Base-by-base conservation (phyloP, 2,113 vertebrate genomes). In the Maccullochella peelii region DNA sequence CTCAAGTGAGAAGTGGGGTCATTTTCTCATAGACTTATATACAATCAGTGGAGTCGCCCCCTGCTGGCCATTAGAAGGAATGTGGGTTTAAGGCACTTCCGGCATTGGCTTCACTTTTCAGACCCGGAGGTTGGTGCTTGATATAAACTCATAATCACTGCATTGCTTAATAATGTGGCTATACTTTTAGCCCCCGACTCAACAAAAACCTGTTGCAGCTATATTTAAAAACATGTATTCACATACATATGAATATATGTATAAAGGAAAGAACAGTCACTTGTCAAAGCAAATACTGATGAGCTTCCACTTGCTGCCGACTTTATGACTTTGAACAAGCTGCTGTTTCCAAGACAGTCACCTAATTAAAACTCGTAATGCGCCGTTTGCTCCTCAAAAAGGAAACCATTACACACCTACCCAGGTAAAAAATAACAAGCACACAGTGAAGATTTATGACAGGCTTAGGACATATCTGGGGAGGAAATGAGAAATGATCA, bases 381-480 rank as follows among this genome's bases (percentile, higher is more conserved):
- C 36, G 0, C 54, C 38, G 27, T 47, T 67, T 5, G 14, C n/a
- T n/a, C 66, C 75, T 65, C 38, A 54, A 55, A 90, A 82, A 83
- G 36, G 9, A 71, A 71, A 18, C 30, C 9, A 63, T 84, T 80
- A 79, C 67, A 77, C 55, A 79, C 74, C 73, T 25, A 59, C 7
- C 47, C 21, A 15, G 54, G 68, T 83, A 80, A 85, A 82, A 33
- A 84, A 83, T 82, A 85, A 90, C 57, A 70, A 82, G 78, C 42
- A 57, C 70, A 50, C 58, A 9, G 58, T 0, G 52, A 79, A 79
- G 79, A 91, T 92, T 91, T 86, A 92, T 79, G 90, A 91, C 40
- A 7, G 61, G 74, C 54, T 20, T 0, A 71, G 89, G 86, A 90
- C 88, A 82, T 33, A 80, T 89, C 67, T 73, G 59, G 65, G 79